phyloP scores from a whole-genome alignment of 2,113 vertebrate genomes.

The Castor canadensis region DNA sequence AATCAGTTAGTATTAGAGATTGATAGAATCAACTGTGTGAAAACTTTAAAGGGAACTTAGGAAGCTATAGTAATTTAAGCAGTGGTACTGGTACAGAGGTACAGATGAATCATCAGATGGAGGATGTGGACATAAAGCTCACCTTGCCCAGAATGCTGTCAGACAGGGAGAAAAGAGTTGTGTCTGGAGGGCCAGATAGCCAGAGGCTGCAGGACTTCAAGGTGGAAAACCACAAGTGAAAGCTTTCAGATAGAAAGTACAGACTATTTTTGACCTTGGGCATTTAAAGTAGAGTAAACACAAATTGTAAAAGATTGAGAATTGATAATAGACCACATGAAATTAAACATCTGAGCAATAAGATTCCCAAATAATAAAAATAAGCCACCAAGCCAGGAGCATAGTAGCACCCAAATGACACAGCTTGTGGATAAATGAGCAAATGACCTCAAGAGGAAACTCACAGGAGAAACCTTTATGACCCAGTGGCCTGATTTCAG shows the following conservation, averaged over 20 bases:
- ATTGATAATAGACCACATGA: neutral
- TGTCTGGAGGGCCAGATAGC: too few relatives aligned
- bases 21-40: neutral
- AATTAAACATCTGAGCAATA: neutral
- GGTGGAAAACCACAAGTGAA: neutral
- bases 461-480: neutral
- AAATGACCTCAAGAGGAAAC: neutral
- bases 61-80: neutral
- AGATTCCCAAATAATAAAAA: neutral
- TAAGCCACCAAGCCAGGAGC: neutral
- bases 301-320: neutral
- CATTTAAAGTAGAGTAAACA: neutral
- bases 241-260: neutral
- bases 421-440: neutral
- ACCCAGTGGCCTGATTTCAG: neutral
- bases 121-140: too few relatives aligned
- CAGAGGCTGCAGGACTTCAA: neutral
- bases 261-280: neutral
- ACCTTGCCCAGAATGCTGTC: neutral
- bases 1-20: neutral
- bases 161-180: too few relatives aligned
- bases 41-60: too few relatives aligned
- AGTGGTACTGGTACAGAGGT: too few relatives aligned
- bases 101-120: too few relatives aligned
- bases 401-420: neutral